These are phyloP conservation scores for Aplodontia rufa DNA, from an alignment of 2,113 vertebrate species.

Conservation along the genomic window DNA sequence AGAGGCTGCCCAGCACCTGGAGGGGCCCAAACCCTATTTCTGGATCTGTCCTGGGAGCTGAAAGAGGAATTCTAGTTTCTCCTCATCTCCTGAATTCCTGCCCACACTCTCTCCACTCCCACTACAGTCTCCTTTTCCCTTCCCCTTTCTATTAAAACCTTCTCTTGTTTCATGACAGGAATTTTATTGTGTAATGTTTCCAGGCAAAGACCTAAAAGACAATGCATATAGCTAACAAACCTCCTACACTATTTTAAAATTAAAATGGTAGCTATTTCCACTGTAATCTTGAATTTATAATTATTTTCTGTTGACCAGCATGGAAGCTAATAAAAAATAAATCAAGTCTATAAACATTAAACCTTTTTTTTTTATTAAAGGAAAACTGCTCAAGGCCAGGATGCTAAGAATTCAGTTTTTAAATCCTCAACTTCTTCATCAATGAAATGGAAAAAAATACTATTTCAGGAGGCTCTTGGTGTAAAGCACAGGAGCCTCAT, in stretches of 20 bases:
- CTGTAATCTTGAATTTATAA: slow-evolving; percentile 57
- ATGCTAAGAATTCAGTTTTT: neutral
- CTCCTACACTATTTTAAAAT: neutral
- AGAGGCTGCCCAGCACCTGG: neutral
- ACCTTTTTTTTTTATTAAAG: neutral
- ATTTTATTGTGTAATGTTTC: neutral
- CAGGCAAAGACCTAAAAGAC: neutral
- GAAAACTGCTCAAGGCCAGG: neutral
- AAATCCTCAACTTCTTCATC: neutral
- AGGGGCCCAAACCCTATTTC: fast-evolving
- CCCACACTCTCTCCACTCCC: neutral
- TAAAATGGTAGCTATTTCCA: slow-evolving; percentile 33
- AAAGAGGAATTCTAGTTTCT: neutral
- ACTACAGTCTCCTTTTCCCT: neutral
- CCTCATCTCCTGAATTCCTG: neutral
- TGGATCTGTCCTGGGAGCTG: neutral
- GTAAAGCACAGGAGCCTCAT: neutral
- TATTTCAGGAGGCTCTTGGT: neutral
- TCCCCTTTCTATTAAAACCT: neutral
- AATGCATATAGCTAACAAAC: neutral
- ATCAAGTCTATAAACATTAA: slow-evolving; percentile 36
- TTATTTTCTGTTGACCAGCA: slow-evolving; percentile 63
- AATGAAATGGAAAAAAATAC: neutral
- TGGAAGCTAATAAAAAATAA: slow-evolving; percentile 58
- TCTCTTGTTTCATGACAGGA: neutral